Evolutionary conservation across 2,888 invertebrate species (phyloP).

Genomic region (Drosophila putrida): DNA sequence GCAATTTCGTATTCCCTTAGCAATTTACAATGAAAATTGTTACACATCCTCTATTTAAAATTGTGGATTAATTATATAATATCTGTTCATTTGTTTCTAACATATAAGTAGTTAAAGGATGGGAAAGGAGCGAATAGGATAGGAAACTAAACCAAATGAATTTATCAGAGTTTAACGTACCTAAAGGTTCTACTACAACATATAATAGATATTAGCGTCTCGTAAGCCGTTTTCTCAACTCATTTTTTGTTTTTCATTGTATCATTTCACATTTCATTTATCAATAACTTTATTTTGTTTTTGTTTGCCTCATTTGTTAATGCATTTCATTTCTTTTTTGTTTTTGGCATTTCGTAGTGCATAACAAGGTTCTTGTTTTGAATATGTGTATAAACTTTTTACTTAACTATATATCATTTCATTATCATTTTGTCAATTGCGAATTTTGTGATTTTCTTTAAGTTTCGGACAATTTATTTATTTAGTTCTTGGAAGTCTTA

Average conservation of each 20-base stretch:
- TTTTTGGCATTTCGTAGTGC: slow-evolving; percentile 62
- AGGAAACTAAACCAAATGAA: slow-evolving; percentile 52
- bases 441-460: slow-evolving; percentile 30
- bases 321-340: slow-evolving; percentile 22
- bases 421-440: slow-evolving; percentile 2
- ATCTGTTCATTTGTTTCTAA: slow-evolving; percentile 66
- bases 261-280: slow-evolving; percentile 27
- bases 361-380: slow-evolving; percentile 56
- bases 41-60: slow-evolving; percentile 59
- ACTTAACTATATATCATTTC: slow-evolving; percentile 39
- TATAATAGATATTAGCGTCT: slow-evolving; percentile 76
- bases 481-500: slow-evolving; percentile 61
- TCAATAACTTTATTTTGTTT: slow-evolving; percentile 33
- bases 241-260: slow-evolving; percentile 3
- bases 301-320: slow-evolving; percentile 15
- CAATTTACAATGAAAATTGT: slow-evolving; percentile 68
- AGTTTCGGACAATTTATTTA: slow-evolving; percentile 38
- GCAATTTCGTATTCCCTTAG: slow-evolving; percentile 42
- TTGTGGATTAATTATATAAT: slow-evolving; percentile 59
- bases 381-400: slow-evolving; percentile 42
- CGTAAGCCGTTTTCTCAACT: slow-evolving; percentile 57
- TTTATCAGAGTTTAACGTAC: slow-evolving; percentile 60
- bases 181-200: slow-evolving; percentile 69
- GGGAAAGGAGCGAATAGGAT: slow-evolving; percentile 16
- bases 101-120: slow-evolving; percentile 39